phyloP scores from a whole-genome alignment of 2,113 vertebrate species.

The Tor tambroides region DNA sequence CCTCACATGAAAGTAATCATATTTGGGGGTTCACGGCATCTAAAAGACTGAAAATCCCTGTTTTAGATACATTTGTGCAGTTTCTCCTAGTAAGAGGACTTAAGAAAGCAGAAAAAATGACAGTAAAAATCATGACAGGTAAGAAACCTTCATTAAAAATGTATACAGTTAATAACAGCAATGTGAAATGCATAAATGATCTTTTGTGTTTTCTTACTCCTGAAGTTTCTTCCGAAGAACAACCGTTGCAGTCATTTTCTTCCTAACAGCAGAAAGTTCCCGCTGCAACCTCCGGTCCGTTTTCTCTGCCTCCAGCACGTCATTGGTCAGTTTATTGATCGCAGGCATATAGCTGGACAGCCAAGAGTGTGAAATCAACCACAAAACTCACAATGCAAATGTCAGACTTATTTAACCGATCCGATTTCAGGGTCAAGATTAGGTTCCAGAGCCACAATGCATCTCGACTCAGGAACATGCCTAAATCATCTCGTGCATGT shows the following conservation, averaged over 20 bases:
- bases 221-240: conserved; percentile 72
- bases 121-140: neutral
- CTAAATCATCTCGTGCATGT: neutral
- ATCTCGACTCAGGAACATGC: neutral
- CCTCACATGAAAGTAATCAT: neutral
- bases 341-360: conserved; percentile 81
- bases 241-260: conserved; percentile 72
- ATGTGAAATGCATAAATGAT: neutral
- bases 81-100: too few species aligned
- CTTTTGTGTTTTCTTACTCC: conserved; percentile 76
- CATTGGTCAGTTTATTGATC: conserved; percentile 75
- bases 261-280: conserved; percentile 67
- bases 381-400: neutral
- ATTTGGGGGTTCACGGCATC: neutral
- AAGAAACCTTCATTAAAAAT: neutral
- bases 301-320: conserved; percentile 72
- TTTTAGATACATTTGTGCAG: too few species aligned
- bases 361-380: neutral
- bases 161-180: neutral
- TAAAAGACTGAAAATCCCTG: neutral
- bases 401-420: neutral
- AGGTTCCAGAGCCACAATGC: neutral
- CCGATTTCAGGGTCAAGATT: neutral
- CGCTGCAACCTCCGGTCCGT: conserved; percentile 70
- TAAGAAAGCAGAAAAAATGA: too few species aligned